These are phyloP conservation scores for Aurelia sp. DNA, from an alignment of 30 jellyfish, hydroid and myxozoan genomes.

Conservation along the genomic window DNA sequence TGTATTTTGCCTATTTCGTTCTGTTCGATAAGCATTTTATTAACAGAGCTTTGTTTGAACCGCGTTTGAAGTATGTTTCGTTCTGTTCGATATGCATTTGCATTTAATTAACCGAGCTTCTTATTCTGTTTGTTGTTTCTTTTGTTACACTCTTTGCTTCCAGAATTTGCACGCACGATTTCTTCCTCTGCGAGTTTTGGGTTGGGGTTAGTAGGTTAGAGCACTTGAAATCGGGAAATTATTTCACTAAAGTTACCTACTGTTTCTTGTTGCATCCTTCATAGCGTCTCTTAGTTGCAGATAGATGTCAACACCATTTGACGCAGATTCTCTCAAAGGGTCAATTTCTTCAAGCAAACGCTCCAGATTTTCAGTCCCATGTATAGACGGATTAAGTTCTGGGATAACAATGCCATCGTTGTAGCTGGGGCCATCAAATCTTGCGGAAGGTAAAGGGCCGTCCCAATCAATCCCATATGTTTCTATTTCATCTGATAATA, in stretches of 20 bases:
- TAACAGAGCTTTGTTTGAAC: too few relatives aligned
- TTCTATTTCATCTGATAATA: neutral
- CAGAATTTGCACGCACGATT: too few relatives aligned
- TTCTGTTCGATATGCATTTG: too few relatives aligned
- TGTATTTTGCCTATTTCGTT: too few relatives aligned
- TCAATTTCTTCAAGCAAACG: neutral
- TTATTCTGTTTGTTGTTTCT: too few relatives aligned
- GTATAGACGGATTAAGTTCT: slow-evolving; percentile 19
- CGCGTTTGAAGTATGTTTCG: too few relatives aligned
- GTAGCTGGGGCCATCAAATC: neutral
- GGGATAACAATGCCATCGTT: slow-evolving; percentile 6
- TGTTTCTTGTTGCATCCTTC: neutral
- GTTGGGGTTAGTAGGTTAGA: too few relatives aligned
- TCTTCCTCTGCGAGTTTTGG: too few relatives aligned
- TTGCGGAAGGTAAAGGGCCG: slow-evolving; percentile 25
- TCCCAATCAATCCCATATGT: slow-evolving; percentile 46
- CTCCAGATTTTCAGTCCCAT: neutral
- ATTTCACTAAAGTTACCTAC: neutral
- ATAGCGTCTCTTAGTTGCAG: neutral
- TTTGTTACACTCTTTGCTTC: too few relatives aligned
- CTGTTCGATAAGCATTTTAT: too few relatives aligned
- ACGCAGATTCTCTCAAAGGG: neutral
- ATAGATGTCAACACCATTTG: neutral
- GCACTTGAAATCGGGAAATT: too few relatives aligned
- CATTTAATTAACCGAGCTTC: too few relatives aligned